Base-by-base conservation (phyloP, 2,888 invertebrate genomes). In the Apotomis betuletana region DNA sequence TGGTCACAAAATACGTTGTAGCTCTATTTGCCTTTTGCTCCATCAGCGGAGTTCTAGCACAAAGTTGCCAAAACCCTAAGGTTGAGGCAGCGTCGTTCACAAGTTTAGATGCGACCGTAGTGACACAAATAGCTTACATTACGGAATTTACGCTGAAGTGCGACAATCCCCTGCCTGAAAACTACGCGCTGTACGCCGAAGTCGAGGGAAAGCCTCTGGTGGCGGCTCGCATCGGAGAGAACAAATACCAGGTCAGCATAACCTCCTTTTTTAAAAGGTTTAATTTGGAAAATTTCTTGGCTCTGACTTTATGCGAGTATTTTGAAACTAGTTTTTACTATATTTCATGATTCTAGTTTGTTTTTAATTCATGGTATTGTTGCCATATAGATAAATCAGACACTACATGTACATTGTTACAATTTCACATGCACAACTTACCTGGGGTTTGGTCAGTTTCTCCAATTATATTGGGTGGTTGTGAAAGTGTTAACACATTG, bases 81-180 rank as follows among this genome's bases (percentile, higher is more conserved):
- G 95, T 96, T 10, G 94, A 95, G 72, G 95, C 97, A n/a, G 95
- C 95, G 67, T 95, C 96, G 0, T 99, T 98, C 89, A 98, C 98
- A 61, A 98, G 98, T 15, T 95, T 96, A 87, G 99, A 99, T 93
- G 98, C 97, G 0, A 97, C 98, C 62, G 95, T 99, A 75, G 96
- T 99, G 10, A 96, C 97, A 76, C 96, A 95, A 85, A 97, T 99
- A 78, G 98, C 98, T 0, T 98, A 97, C 89, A 96, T 99, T 80
- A 96, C 97, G 12, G 98, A 99, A 89, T 98, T 99, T 90, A 94
- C 96, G 9, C 91, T 99, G 58, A 96, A 96, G 84, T 99, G 99
- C 85, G 94, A 94, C 77, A 95, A 96, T 77, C 91, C 93, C 3
- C 78, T 94, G 78, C 92, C 94, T 72, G 95, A 94, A 75, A 95